Base-by-base conservation (phyloP, 2,797 vertebrate species). In the Liparis tanakae region DNA sequence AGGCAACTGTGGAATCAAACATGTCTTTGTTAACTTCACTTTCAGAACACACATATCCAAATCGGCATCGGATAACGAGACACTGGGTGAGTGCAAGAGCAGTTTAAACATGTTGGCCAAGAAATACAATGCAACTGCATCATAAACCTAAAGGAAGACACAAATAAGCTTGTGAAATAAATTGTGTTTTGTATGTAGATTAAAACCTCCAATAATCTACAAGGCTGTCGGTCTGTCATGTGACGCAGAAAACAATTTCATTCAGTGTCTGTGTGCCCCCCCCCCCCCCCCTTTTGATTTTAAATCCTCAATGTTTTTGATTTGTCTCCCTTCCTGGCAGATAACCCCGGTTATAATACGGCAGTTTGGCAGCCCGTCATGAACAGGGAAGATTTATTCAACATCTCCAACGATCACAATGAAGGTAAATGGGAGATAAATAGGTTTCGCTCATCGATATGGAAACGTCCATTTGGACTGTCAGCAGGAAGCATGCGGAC, bases 31-130 rank as follows among this genome's bases (percentile, higher is more conserved):
- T 85, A 39, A 65, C 91, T 94, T 88, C 86, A 84, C 75, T 94
- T 95, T 84, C 93, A 95, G 94, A 93, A 95, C 94, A 83, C 93
- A 94, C 67, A 86, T 95, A 80, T 91, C 87, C 87, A 97, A 95
- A 93, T 96, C 96, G 54, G 76, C 93, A 84, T 96, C 96, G 90
- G 96, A 96, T 89, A 95, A 94, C 85, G 95, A 95, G 90, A 90
- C 90, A 68, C 90, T 97, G 80, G 96, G 97, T 98, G 89, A 92
- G 92, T 90, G 54, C 15, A 63, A 22, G 10, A 30, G 25, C 12
- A 7, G 6, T 58, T 70, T 34, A 1, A 18, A 3, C 8, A 53
- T 44, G 18, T 36, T n/a, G 18, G 0, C n/a, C 6, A 60, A n/a
- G 7, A 61, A 17, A 25, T 22, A 37, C 15, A 64, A 64, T 55